phyloP scores from a whole-genome alignment of 2,888 invertebrate genomes.

The Acanthacorydalis orientalis region DNA sequence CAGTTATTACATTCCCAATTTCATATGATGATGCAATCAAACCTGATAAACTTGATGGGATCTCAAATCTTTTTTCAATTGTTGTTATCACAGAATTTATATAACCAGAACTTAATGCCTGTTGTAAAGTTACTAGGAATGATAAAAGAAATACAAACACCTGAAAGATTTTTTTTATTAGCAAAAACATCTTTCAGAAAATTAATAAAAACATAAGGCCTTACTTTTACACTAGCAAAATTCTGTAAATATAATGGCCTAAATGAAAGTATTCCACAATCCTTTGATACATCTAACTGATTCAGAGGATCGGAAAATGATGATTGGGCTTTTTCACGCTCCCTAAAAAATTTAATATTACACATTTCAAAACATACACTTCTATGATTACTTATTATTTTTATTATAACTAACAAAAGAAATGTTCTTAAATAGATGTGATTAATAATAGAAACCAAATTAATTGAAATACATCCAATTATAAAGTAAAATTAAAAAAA shows the following conservation, averaged over 20 bases:
- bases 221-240: constrained; percentile 78
- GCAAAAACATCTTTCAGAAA: neutral
- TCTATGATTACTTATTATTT: too few relatives aligned
- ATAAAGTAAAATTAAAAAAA: neutral
- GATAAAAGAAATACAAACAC: constrained; percentile 80
- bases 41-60: constrained; percentile 84
- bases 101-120: constrained; percentile 80
- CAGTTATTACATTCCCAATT: constrained; percentile 88
- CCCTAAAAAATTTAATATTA: constrained; percentile 16
- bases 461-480: too few relatives aligned
- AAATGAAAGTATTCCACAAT: constrained; percentile 78
- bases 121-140: constrained; percentile 78
- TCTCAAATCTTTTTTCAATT: constrained; percentile 88
- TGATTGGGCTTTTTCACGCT: constrained; percentile 40
- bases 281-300: constrained; percentile 47
- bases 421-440: too few relatives aligned
- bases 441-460: too few relatives aligned
- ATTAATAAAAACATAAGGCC: constrained; percentile 9
- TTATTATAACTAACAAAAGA: too few relatives aligned
- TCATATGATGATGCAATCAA: constrained; percentile 89
- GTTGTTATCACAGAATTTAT: constrained; percentile 93
- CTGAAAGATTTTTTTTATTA: constrained; percentile 27
- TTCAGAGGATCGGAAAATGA: constrained; percentile 41
- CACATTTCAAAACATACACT: too few relatives aligned
- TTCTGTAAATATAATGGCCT: constrained; percentile 71